These are phyloP conservation scores for Panzeria rudis DNA, from an alignment of 2,888 invertebrate species.

Conservation along the genomic window DNA sequence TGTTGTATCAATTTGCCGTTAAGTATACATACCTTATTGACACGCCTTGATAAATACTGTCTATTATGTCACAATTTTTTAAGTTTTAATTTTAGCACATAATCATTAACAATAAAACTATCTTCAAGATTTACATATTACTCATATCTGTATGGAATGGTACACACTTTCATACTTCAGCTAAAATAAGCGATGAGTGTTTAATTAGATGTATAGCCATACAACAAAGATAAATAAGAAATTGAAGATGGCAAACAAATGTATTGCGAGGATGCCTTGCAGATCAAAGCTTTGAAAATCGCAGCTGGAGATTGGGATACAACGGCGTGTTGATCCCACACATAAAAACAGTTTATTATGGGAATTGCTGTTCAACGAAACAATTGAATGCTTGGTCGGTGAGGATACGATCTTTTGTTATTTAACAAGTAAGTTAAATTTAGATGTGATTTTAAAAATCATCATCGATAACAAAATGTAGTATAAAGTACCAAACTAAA, in stretches of 20 bases:
- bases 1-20: no score
- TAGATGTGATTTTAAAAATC: no score
- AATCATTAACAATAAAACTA: background rate
- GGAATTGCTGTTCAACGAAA: background rate
- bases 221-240: constrained; percentile 42
- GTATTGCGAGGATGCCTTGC: constrained; percentile 71
- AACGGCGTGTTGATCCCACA: constrained; percentile 66
- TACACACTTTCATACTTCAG: no score
- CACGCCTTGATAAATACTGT: no score
- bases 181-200: constrained; percentile 52
- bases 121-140: background rate
- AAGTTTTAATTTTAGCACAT: background rate
- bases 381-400: background rate
- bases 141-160: background rate
- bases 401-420: constrained; percentile 1
- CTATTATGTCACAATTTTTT: background rate
- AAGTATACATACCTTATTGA: no score
- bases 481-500: no score
- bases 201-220: constrained; percentile 57
- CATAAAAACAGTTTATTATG: constrained; percentile 55
- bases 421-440: no score
- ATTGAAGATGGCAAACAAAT: constrained; percentile 25
- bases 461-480: no score
- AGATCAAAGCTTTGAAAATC: constrained; percentile 70
- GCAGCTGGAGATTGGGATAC: constrained; percentile 65